Evolutionary conservation across 1,140 invertebrate species (phyloP).

Genomic region (Andrena cerasifolii): DNA sequence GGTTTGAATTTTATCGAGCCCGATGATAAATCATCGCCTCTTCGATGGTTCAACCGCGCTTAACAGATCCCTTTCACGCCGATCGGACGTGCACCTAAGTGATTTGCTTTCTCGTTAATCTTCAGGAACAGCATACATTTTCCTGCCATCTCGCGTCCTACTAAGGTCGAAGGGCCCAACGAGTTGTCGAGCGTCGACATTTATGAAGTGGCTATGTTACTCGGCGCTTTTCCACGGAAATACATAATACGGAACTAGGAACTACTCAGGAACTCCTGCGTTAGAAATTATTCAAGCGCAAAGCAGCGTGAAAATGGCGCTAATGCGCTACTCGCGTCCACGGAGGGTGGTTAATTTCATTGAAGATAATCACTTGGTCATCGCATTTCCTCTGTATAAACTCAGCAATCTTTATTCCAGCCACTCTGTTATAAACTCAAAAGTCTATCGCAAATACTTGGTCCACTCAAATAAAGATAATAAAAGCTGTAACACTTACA

Average conservation of each 20-base stretch:
- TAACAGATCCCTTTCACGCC: slow-evolving; percentile 46
- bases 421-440: no score
- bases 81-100: slow-evolving; percentile 28
- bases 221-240: slow-evolving; percentile 22
- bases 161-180: neutral
- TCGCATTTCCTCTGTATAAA: no score
- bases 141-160: slow-evolving; percentile 35
- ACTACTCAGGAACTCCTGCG: slow-evolving; percentile 11
- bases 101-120: slow-evolving; percentile 61
- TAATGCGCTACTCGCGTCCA: no score
- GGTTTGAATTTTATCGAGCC: neutral
- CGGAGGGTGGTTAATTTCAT: no score
- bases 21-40: slow-evolving; percentile 44
- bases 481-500: no score
- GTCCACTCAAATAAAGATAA: no score
- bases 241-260: no score
- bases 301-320: no score
- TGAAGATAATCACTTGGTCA: no score
- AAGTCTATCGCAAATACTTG: no score
- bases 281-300: slow-evolving; percentile 17
- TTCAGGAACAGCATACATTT: slow-evolving; percentile 41
- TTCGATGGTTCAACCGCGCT: slow-evolving; percentile 33
- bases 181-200: slow-evolving; percentile 25
- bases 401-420: no score
- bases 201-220: slow-evolving; percentile 48